A percentile compares a stretch with the other conserved stretches of the same genome.
These are phyloP conservation scores for Picus viridis DNA, from an alignment of 2,797 vertebrate genomes.

Conservation along the genomic window DNA sequence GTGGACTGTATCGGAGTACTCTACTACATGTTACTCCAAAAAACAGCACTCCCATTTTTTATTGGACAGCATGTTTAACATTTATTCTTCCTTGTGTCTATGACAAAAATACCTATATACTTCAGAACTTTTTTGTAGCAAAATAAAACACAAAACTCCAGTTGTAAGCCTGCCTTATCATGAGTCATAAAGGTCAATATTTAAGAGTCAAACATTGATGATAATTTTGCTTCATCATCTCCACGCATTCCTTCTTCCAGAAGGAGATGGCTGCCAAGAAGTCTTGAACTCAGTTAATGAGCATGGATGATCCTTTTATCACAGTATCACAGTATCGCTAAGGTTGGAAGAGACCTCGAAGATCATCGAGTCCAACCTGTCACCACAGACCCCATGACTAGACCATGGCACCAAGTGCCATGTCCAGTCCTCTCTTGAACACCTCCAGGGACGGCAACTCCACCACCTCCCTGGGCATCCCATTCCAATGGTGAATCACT, in stretches of 20 bases:
- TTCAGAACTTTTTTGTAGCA: not conserved
- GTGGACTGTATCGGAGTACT: not conserved
- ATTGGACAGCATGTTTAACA: not conserved
- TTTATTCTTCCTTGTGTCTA: constrained; percentile 1
- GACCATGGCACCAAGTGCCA: no score
- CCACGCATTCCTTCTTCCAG: not conserved
- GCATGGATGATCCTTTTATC: not conserved
- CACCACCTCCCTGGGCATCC: no score
- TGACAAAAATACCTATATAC: not conserved
- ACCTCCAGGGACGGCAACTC: no score
- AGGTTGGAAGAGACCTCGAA: no score
- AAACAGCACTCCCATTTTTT: not conserved
- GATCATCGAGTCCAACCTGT: no score
- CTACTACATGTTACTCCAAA: not conserved
- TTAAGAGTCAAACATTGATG: not conserved
- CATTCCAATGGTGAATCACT: no score
- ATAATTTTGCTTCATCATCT: not conserved
- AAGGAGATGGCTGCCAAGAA: not conserved
- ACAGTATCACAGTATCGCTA: no score
- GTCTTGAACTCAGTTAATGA: not conserved
- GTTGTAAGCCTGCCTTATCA: not conserved
- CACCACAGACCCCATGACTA: no score
- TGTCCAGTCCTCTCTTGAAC: no score
- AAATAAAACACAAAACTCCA: not conserved
- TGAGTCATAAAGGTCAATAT: not conserved